Evolutionary conservation across 1,140 invertebrate genomes (phyloP).

Genomic region (Luehdorfia chinensis): DNA sequence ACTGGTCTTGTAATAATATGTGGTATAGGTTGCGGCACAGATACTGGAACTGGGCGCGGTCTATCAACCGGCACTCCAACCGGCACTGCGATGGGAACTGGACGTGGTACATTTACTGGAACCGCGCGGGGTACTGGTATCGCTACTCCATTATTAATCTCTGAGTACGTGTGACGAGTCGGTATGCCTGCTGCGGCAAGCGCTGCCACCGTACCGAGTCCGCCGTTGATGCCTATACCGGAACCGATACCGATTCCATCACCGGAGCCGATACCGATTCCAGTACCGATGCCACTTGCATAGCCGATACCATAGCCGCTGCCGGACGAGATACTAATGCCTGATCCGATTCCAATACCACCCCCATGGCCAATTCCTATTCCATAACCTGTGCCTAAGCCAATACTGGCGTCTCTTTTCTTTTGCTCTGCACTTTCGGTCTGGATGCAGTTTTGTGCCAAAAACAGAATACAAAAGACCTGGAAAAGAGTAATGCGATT

Average conservation of each 20-base stretch:
- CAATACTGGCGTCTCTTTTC: constrained; percentile 12
- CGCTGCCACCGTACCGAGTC: constrained; percentile 4
- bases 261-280: constrained; percentile 4
- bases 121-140: constrained; percentile 57
- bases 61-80: constrained; percentile 55
- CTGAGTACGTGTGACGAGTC: constrained; percentile 48
- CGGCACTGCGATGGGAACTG: constrained; percentile 51
- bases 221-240: constrained; percentile 7
- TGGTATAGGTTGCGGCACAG: constrained; percentile 57
- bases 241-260: background rate
- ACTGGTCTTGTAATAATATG: constrained; percentile 49
- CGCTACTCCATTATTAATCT: constrained; percentile 47
- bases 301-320: constrained; percentile 4
- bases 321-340: constrained; percentile 12
- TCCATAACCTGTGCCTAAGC: constrained; percentile 6
- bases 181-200: constrained; percentile 28
- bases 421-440: constrained; percentile 20
- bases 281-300: background rate
- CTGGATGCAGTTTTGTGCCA: constrained; percentile 25
- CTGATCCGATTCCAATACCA: constrained; percentile 13
- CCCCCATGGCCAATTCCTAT: constrained; percentile 11
- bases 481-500: constrained; percentile 24
- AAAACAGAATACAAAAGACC: constrained; percentile 28
- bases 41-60: constrained; percentile 52
- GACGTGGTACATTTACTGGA: constrained; percentile 45